Evolutionary conservation across 2,888 invertebrate species (phyloP).

Genomic region (Lasioglossum malachurum): DNA sequence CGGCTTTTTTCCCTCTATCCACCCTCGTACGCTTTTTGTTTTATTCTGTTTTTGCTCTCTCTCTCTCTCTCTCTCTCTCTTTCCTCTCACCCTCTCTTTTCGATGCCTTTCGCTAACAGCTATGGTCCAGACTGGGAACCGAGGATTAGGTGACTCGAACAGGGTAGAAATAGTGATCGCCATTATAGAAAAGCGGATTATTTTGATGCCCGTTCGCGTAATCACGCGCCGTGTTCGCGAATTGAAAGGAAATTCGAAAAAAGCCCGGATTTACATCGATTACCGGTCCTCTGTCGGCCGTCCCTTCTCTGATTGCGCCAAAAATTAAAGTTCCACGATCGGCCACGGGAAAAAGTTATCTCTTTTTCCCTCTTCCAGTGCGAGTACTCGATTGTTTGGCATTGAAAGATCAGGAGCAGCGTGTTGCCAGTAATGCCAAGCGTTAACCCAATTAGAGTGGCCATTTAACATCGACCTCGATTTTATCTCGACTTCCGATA

Average conservation of each 20-base stretch:
- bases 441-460: constrained; percentile 13
- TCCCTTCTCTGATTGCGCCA: not conserved
- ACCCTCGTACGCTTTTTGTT: constrained; percentile 1
- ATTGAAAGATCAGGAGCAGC: not conserved
- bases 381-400: not conserved
- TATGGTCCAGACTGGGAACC: constrained; percentile 23
- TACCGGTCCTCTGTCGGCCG: not conserved
- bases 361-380: not conserved
- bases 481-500: not conserved
- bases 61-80: not conserved
- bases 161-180: constrained; percentile 52
- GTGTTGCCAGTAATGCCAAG: constrained; percentile 3
- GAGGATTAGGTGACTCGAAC: constrained; percentile 51
- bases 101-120: constrained; percentile 16
- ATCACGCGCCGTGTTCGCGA: constrained; percentile 41
- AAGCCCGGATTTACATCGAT: constrained; percentile 1
- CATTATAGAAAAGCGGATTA: constrained; percentile 66
- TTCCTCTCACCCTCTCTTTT: not conserved
- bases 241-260: constrained; percentile 8
- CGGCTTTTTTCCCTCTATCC: constrained; percentile 8
- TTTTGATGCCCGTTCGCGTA: constrained; percentile 44
- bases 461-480: not conserved
- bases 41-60: not conserved
- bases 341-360: not conserved
- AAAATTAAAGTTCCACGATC: not conserved